phyloP scores from a whole-genome alignment of 1,140 invertebrate species.

The Colletes latitarsis region DNA sequence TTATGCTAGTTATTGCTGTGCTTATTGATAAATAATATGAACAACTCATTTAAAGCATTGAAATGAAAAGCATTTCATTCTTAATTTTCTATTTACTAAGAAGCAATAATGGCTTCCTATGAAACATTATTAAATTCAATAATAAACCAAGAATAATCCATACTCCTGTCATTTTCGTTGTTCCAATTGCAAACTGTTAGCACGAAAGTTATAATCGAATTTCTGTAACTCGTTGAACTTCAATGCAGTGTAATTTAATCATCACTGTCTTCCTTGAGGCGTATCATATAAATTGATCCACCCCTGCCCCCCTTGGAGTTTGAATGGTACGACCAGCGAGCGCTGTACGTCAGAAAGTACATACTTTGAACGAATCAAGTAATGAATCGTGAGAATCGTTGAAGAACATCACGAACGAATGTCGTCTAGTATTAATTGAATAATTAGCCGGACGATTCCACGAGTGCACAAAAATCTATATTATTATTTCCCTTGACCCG shows the following conservation, averaged over 20 bases:
- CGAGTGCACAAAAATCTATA: neutral
- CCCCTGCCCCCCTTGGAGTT: neutral
- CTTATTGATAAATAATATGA: no score
- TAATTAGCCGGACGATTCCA: neutral
- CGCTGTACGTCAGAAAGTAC: no score
- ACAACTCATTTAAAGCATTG: no score
- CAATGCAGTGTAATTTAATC: neutral
- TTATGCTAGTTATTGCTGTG: no score
- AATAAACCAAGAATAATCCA: no score
- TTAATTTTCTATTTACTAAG: no score
- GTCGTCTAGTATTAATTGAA: neutral
- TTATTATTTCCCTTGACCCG: neutral
- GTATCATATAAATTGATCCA: slow-evolving; percentile 8
- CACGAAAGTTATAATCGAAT: neutral
- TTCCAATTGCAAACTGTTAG: neutral
- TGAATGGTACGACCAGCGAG: neutral
- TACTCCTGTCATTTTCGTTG: neutral
- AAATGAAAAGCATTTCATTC: no score
- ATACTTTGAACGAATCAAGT: neutral
- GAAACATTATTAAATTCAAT: neutral
- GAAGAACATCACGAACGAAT: neutral
- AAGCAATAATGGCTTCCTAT: no score
- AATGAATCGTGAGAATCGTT: neutral
- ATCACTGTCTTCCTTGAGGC: neutral
- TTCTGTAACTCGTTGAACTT: neutral